phyloP scores from a whole-genome alignment of 2,888 invertebrate species.

The Lasioglossum oenotherae region DNA sequence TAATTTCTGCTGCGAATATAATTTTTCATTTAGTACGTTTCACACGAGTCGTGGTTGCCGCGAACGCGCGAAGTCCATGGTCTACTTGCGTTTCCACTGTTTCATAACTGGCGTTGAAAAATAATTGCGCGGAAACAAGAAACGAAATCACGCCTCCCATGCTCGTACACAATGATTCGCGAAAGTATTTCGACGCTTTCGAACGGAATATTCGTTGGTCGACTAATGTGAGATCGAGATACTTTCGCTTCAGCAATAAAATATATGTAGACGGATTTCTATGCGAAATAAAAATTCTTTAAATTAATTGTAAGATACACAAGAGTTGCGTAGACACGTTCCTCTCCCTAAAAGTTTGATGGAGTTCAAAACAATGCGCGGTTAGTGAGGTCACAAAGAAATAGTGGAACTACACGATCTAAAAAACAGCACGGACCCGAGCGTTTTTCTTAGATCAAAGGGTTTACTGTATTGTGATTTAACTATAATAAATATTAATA shows the following conservation, averaged over 20 bases:
- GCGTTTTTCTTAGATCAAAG: no score
- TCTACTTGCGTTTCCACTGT: background rate
- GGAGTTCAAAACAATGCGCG: background rate
- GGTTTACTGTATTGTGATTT: background rate
- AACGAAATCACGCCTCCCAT: background rate
- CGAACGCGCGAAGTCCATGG: background rate
- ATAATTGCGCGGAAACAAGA: background rate
- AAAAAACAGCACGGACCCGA: no score
- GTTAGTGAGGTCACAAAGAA: no score
- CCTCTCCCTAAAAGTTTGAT: background rate
- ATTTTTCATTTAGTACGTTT: background rate
- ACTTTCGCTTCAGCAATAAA: background rate
- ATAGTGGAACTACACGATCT: no score
- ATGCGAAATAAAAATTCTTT: background rate
- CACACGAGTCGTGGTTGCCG: background rate
- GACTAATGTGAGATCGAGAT: background rate
- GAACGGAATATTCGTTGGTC: background rate
- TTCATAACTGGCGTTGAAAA: background rate
- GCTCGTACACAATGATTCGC: background rate
- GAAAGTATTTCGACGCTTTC: slow-evolving; percentile 6
- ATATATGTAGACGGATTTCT: background rate
- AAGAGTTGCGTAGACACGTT: background rate
- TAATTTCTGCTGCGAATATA: background rate
- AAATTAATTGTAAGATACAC: background rate
- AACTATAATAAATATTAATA: no score